Evolutionary conservation across 2,888 invertebrate species (phyloP), one percentile per base, ranked within the genome.

Genomic region (Teinopalpus imperialis): DNA sequence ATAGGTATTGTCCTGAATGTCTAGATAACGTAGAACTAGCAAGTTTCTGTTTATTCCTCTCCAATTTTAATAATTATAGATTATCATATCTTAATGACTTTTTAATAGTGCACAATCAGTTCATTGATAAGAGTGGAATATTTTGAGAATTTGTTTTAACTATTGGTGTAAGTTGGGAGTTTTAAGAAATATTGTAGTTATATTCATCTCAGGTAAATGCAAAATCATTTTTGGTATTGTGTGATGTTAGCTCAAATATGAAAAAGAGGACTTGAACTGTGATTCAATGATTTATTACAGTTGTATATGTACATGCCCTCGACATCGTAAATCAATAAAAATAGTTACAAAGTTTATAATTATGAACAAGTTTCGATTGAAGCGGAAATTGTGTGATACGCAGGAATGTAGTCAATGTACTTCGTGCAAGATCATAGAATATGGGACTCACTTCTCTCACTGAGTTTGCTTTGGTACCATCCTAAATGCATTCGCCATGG

Each of bases 331-430:
- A 69, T 63, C 62, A 64, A 69, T 75, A 68, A 80, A 79, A 81
- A 80, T 74, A 77, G 74, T 68, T 76, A 76, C 74, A 80, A 79
- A 79, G 79, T 81, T 80, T 74, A 76, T 70, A 73, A 76, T 75
- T 68, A 74, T 63, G 63, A 69, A 65, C 64, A 56, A 66, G 46
- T 49, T 55, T 56, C 31, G 21, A 66, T 66, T 59, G 58, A 72
- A 69, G 74, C 78, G 54, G 64, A 65, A 60, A 62, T 64, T 59
- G 56, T 61, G 52, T 57, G 61, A 51, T 53, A 68, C 66, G 67
- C 63, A 62, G 75, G 69, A 76, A 74, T 74, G 78, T 74, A 62
- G 62, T 63, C 54, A 44, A 74, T 71, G 76, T 74, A 64, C 60
- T 63, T 54, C 43, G 64, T 68, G 70, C 68, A 67, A 69, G 53